These are phyloP conservation scores for Trypoxylus dichotomus DNA, from an alignment of 1,140 invertebrate species.

Conservation along the genomic window DNA sequence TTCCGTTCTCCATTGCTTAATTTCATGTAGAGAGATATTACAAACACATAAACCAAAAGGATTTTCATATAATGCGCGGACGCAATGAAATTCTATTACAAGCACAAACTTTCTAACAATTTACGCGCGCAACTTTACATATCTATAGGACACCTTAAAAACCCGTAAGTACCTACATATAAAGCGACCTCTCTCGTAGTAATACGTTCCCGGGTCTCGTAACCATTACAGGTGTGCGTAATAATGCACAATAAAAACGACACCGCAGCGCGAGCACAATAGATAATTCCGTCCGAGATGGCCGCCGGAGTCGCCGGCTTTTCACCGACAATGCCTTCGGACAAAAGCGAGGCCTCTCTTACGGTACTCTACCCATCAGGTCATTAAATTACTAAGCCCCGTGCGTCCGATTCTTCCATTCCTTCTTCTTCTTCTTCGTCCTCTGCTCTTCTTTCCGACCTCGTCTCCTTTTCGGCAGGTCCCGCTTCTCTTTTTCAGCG, in stretches of 20 bases:
- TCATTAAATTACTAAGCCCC: constrained; percentile 16
- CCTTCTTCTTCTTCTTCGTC: neutral
- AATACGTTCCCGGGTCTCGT: neutral
- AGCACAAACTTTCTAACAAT: no score
- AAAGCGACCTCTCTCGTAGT: neutral
- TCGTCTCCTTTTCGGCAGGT: constrained; percentile 8
- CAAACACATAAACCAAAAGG: no score
- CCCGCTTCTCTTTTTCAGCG: constrained; percentile 3
- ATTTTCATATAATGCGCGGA: no score
- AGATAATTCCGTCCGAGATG: constrained; percentile 4
- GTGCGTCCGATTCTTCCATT: neutral
- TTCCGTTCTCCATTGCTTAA: no score
- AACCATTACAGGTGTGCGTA: constrained; percentile 15
- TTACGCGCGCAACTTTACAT: neutral
- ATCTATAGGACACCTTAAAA: neutral
- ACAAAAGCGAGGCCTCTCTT: constrained; percentile 14
- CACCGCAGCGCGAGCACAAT: constrained; percentile 19
- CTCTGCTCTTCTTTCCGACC: neutral
- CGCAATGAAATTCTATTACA: no score
- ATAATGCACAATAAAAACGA: constrained; percentile 19
- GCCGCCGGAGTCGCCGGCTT: constrained; percentile 7
- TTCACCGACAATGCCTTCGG: constrained; percentile 8
- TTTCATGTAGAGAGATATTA: no score
- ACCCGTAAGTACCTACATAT: neutral
- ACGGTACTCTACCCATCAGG: constrained; percentile 14